These are phyloP conservation scores for Holcopasites calliopsidis DNA, from an alignment of 1,140 invertebrate genomes.

Conservation along the genomic window DNA sequence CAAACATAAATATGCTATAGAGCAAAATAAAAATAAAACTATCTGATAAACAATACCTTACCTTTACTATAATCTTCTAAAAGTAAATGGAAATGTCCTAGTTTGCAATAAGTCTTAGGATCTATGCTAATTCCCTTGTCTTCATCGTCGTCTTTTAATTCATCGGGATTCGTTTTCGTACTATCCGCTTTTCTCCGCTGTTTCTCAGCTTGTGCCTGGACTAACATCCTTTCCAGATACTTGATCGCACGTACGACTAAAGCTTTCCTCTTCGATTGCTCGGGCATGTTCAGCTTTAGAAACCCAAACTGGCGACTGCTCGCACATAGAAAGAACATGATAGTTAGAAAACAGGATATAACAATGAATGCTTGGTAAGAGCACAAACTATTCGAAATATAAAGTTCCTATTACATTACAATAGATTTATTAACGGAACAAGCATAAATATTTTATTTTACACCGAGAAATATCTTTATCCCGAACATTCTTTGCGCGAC, in stretches of 20 bases:
- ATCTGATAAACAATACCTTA: constrained; percentile 69
- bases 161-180: constrained; percentile 78
- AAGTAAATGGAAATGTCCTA: constrained; percentile 95
- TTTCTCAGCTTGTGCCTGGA: constrained; percentile 86
- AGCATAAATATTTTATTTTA: background rate
- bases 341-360: background rate
- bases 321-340: constrained; percentile 45
- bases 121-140: constrained; percentile 89
- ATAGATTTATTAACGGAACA: background rate
- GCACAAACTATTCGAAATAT: background rate
- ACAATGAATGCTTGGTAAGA: background rate
- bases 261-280: constrained; percentile 88
- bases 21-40: background rate
- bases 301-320: constrained; percentile 93
- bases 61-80: constrained; percentile 95
- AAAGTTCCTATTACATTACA: background rate
- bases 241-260: constrained; percentile 91
- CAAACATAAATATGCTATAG: background rate
- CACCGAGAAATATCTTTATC: background rate
- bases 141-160: constrained; percentile 79
- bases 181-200: constrained; percentile 76
- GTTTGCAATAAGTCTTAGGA: constrained; percentile 94
- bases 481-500: no score
- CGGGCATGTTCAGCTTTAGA: constrained; percentile 87
- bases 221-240: constrained; percentile 90